phyloP scores from a whole-genome alignment of 2,888 invertebrate species.

The Hypselothyrea guttata region DNA sequence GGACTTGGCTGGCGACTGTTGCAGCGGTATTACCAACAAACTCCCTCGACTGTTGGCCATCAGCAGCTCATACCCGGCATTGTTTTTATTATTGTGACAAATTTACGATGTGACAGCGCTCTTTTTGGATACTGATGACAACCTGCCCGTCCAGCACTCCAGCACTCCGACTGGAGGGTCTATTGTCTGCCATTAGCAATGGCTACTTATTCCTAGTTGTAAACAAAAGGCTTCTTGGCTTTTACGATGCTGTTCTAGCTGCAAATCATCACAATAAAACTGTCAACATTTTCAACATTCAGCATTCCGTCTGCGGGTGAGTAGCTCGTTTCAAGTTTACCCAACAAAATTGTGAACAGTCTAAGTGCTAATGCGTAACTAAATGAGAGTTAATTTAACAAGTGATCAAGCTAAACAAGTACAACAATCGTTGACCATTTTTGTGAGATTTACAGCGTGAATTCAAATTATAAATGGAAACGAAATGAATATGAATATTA shows the following conservation, averaged over 20 bases:
- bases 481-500: too few species aligned
- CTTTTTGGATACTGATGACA: slow-evolving; percentile 28
- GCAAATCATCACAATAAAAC: slow-evolving; percentile 60
- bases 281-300: slow-evolving; percentile 25
- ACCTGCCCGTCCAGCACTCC: slow-evolving; percentile 8
- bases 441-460: too few species aligned
- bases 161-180: background rate
- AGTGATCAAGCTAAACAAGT: slow-evolving; percentile 13
- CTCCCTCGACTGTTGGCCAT: background rate
- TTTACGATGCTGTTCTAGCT: slow-evolving; percentile 42
- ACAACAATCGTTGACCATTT: too few species aligned
- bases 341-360: slow-evolving; percentile 7
- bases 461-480: too few species aligned
- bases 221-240: slow-evolving; percentile 50
- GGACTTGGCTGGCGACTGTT: slow-evolving; percentile 67
- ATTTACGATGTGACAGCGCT: slow-evolving; percentile 48
- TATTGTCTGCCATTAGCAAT: slow-evolving; percentile 9
- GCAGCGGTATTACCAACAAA: slow-evolving; percentile 40
- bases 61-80: slow-evolving; percentile 15
- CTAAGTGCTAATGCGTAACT: slow-evolving; percentile 27
- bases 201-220: slow-evolving; percentile 42
- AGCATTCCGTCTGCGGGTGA: slow-evolving; percentile 55
- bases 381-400: slow-evolving; percentile 18
- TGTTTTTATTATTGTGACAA: slow-evolving; percentile 42
- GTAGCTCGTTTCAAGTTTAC: slow-evolving; percentile 42